Conservation (phyloP, 2,797 vertebrate genomes). For the Sphenodon punctatus region DNA sequence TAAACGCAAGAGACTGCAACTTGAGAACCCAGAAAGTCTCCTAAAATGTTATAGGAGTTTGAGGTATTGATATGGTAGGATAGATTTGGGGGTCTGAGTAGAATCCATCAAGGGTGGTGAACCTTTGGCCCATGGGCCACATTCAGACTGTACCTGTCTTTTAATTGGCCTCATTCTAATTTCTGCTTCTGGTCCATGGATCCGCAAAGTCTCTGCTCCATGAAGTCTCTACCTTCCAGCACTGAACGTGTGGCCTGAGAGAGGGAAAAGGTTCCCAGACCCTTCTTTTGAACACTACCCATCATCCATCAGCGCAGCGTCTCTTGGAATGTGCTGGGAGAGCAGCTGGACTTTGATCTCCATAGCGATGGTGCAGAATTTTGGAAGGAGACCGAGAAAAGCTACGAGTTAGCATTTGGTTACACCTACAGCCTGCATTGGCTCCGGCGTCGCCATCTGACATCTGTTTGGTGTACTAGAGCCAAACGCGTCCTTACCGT, state of each 20-base stretch:
- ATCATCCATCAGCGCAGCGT: too few relatives aligned
- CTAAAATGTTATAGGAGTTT: not conserved
- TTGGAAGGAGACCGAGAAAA: not conserved
- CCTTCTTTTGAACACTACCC: too few relatives aligned
- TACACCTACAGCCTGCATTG: not conserved
- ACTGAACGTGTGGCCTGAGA: too few relatives aligned
- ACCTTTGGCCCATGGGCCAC: too few relatives aligned
- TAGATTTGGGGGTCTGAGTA: not conserved
- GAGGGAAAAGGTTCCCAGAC: too few relatives aligned
- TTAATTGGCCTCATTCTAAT: too few relatives aligned
- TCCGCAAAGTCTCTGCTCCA: too few relatives aligned
- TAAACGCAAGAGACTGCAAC: too few relatives aligned
- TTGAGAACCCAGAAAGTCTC: not conserved
- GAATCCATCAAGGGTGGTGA: not conserved
- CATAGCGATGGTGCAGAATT: not conserved
- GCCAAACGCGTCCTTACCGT: not conserved
- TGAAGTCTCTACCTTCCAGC: too few relatives aligned
- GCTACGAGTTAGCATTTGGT: fast-evolving
- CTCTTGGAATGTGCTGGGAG: not conserved
- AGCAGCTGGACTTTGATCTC: not conserved
- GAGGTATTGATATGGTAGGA: not conserved
- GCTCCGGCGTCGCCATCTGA: not conserved
- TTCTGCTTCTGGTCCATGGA: too few relatives aligned
- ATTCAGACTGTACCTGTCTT: too few relatives aligned
- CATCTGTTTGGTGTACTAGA: not conserved